phyloP scores from a whole-genome alignment of 1,140 invertebrate species.

The Lepidurus arcticus region DNA sequence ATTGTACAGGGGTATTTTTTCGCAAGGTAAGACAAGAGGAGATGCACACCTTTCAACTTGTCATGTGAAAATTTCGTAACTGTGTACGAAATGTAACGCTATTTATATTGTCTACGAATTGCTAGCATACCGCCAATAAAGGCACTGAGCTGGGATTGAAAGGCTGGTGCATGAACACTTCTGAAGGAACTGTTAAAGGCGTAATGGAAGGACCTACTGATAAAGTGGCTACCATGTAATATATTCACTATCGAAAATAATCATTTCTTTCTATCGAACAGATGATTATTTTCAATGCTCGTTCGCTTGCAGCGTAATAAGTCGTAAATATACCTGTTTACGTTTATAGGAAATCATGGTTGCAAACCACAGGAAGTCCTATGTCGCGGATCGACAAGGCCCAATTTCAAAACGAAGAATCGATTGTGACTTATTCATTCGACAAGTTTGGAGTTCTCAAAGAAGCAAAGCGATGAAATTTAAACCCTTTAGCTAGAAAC shows the following conservation, averaged over 20 bases:
- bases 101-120: slow-evolving; percentile 24
- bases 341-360: slow-evolving; percentile 58
- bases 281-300: not conserved
- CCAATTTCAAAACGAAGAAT: slow-evolving; percentile 56
- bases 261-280: not conserved
- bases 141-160: slow-evolving; percentile 57
- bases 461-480: not conserved
- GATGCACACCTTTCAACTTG: not conserved
- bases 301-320: not conserved
- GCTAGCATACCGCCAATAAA: slow-evolving; percentile 59
- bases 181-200: slow-evolving; percentile 61
- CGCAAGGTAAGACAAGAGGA: not conserved
- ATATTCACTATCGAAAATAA: not conserved
- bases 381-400: slow-evolving; percentile 59
- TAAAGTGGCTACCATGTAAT: slow-evolving; percentile 63
- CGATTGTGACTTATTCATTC: slow-evolving; percentile 39
- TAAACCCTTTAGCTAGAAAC: not conserved
- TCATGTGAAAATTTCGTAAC: not conserved
- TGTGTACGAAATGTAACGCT: too few relatives aligned
- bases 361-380: slow-evolving; percentile 60
- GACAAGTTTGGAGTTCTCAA: not conserved
- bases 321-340: not conserved
- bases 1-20: not conserved
- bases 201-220: slow-evolving; percentile 57
- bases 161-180: slow-evolving; percentile 75